Percentiles rank a stretch among this genome's conserved stretches.
Evolutionary conservation across 2,797 vertebrate species (phyloP).

Genomic region (Lepilemur ruficaudatus): DNA sequence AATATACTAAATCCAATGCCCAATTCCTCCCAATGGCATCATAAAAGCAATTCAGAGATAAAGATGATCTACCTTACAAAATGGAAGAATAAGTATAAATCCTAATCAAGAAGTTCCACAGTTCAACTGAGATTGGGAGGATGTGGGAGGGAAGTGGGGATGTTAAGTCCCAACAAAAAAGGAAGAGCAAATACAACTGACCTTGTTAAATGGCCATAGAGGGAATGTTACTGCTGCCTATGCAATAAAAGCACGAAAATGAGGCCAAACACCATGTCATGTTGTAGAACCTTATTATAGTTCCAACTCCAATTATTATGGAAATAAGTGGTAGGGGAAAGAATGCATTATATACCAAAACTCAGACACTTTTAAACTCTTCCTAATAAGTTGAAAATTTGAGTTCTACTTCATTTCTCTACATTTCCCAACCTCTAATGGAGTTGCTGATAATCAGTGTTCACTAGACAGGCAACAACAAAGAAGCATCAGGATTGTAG

Average conservation of each 20-base stretch:
- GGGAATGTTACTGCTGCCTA: not conserved
- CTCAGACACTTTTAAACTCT: not conserved
- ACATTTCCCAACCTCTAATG: not conserved
- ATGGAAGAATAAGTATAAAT: slow-evolving; percentile 26
- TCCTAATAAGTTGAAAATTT: slow-evolving; percentile 1
- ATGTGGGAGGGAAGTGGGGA: not conserved
- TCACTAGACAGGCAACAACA: not conserved
- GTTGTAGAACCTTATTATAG: slow-evolving; percentile 1
- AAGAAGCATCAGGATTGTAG: not conserved
- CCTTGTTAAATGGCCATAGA: not conserved
- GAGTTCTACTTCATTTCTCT: slow-evolving; percentile 48
- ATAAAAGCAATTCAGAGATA: slow-evolving; percentile 31
- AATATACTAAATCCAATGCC: not conserved
- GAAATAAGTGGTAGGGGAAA: not conserved
- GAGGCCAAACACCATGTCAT: not conserved
- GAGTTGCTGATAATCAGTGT: not conserved
- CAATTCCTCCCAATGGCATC: not conserved
- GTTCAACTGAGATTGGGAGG: not conserved
- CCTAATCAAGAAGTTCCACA: slow-evolving; percentile 30
- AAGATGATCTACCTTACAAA: slow-evolving; percentile 5
- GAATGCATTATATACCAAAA: not conserved
- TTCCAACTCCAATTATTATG: not conserved
- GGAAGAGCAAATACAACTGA: slow-evolving; percentile 9
- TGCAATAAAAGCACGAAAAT: slow-evolving; percentile 23
- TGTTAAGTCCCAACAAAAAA: slow-evolving; percentile 10